Base-by-base conservation (phyloP, 1,140 invertebrate genomes). In the Sminthurinus signatus region DNA sequence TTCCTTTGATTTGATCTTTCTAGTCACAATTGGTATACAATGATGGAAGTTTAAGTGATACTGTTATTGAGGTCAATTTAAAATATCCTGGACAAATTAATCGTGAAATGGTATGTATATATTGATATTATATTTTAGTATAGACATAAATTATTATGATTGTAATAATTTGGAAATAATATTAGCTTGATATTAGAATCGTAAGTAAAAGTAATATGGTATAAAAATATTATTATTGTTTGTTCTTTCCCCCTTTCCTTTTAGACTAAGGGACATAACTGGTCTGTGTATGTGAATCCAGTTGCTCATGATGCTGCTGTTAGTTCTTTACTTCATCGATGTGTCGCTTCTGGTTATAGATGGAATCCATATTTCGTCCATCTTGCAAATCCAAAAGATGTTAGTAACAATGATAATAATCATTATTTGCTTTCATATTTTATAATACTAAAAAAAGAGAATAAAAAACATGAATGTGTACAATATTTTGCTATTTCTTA, bases 311-410 rank as follows among this genome's bases (percentile, higher is more conserved):
- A 96, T 79, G 91, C 91, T 4, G 81, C 88, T 10, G 89, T 93
- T 1, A 84, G 86, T 76, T 83, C 86, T 28, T 83, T 88, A 52
- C 78, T 81, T 60, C 89, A 88, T 1, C 80, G 91, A 63, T 96
- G 94, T 76, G 86, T 90, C 3, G 93, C 91, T 5, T 88, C 87
- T 48, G 93, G 93, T 25, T 93, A 90, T 73, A 82, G 87, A 29
- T 97, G 91, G 90, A 96, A 96, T 80, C 93, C 94, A 0, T 92
- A 87, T 77, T 91, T 88, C 70, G 91, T 90, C 23, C 90, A 93
- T 78, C 78, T 93, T 5, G 90, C 89, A 1, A 88, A 93, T 80
- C 88, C 90, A 1, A 80, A 89, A 17, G 91, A 93, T 78, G 91
- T 94, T 80, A 83, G 81, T 74, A 25, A n/a, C n/a, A n/a, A n/a